Percentiles rank a stretch among this genome's conserved stretches.
Conservation (phyloP, 2,888 invertebrate genomes). For the Lordiphosa fenestrarum region DNA sequence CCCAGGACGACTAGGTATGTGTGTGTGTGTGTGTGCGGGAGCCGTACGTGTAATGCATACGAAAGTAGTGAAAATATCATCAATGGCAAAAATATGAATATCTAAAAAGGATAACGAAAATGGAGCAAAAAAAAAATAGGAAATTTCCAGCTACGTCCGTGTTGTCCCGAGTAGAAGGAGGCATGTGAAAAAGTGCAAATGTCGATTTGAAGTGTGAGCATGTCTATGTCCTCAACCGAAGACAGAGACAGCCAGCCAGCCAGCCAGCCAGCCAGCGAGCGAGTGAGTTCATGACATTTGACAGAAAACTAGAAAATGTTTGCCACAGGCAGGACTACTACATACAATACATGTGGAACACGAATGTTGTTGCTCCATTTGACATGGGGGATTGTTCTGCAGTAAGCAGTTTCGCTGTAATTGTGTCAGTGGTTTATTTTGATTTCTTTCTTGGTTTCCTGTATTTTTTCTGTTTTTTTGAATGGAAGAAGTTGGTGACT, state of each 20-base stretch:
- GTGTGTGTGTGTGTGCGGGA: slow-evolving; percentile 37
- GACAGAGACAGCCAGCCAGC: slow-evolving; percentile 2
- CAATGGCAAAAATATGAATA: slow-evolving; percentile 72
- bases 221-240: slow-evolving; percentile 36
- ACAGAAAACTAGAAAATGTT: slow-evolving; percentile 25
- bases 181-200: slow-evolving; percentile 58
- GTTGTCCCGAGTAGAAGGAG: slow-evolving; percentile 1
- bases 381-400: too few relatives aligned
- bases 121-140: slow-evolving; percentile 36
- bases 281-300: slow-evolving; percentile 34
- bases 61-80: slow-evolving; percentile 73
- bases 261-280: slow-evolving; percentile 2
- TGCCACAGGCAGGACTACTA: slow-evolving; percentile 6
- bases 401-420: too few relatives aligned
- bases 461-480: too few relatives aligned
- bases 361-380: too few relatives aligned
- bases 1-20: slow-evolving; percentile 20
- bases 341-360: too few relatives aligned
- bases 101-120: slow-evolving; percentile 72
- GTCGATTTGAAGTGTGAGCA: slow-evolving; percentile 57
- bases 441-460: not conserved
- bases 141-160: not conserved
- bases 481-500: too few relatives aligned
- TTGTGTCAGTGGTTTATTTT: not conserved
- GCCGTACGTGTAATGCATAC: slow-evolving; percentile 70